A percentile compares a stretch with the other conserved stretches of the same genome.
phyloP scores from a whole-genome alignment of 2,888 invertebrate species.

The Podotricha telesiphe region DNA sequence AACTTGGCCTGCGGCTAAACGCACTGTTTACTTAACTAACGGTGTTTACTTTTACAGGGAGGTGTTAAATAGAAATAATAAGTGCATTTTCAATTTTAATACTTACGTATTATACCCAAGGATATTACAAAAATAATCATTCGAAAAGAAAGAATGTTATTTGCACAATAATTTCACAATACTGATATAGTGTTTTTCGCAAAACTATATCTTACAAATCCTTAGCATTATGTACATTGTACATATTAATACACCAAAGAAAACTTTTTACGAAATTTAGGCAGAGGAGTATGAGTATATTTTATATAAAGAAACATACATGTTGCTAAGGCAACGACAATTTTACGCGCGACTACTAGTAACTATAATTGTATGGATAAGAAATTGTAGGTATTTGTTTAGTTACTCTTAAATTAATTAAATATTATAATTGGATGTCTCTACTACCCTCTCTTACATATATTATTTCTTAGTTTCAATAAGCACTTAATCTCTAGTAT shows the following conservation, averaged over 20 bases:
- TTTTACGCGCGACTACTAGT: too few relatives aligned
- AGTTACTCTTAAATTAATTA: background rate
- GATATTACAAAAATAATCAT: too few relatives aligned
- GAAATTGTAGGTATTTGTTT: background rate
- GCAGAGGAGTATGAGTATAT: too few relatives aligned
- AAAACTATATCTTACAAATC: too few relatives aligned
- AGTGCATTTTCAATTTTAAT: background rate
- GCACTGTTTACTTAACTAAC: conserved; percentile 34
- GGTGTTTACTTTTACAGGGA: conserved; percentile 21
- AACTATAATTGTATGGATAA: background rate
- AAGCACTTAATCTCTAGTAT: conserved; percentile 7
- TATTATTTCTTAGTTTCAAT: conserved; percentile 16
- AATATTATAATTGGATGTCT: conserved; percentile 4
- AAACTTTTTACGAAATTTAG: too few relatives aligned
- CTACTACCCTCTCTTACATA: background rate
- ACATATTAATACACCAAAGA: too few relatives aligned
- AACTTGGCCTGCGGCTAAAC: conserved; percentile 30
- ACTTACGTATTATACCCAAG: background rate
- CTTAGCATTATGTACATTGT: too few relatives aligned
- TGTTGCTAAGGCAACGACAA: too few relatives aligned
- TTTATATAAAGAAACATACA: too few relatives aligned
- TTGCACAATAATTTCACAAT: too few relatives aligned
- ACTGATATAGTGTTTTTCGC: too few relatives aligned
- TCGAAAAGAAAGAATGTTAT: too few relatives aligned
- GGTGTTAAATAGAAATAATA: conserved; percentile 13